These are phyloP conservation scores for Bovichtus diacanthus DNA, from an alignment of 2,797 vertebrate genomes.

Conservation along the genomic window DNA sequence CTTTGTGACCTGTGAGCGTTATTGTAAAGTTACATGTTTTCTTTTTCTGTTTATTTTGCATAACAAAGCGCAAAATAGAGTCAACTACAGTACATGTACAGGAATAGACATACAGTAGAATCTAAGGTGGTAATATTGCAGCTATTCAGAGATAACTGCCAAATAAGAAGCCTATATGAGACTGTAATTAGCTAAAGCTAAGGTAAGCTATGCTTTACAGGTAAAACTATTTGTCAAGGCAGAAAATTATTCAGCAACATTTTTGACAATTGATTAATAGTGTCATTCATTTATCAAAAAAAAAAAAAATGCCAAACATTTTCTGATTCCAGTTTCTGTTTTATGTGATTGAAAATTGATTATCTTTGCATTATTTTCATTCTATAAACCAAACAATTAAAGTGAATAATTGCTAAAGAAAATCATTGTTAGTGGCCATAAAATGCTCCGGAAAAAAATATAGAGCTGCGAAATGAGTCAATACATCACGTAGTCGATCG, in stretches of 20 bases:
- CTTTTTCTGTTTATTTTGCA: not conserved
- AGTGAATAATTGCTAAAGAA: not conserved
- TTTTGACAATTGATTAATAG: not conserved
- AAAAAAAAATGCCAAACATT: not conserved
- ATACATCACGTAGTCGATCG: not conserved
- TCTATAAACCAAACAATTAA: not conserved
- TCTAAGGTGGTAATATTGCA: not conserved
- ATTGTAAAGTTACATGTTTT: not conserved
- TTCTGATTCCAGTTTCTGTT: not conserved
- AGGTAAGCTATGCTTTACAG: not conserved
- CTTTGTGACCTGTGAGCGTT: not conserved
- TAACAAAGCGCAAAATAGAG: not conserved
- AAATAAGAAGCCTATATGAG: not conserved
- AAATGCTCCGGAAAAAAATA: not conserved
- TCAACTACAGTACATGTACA: not conserved
- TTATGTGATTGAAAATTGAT: not conserved
- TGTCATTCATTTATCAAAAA: not conserved
- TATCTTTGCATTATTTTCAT: not conserved
- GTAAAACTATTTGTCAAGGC: not conserved
- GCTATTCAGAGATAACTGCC: not conserved
- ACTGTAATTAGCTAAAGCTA: not conserved
- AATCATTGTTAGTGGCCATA: not conserved
- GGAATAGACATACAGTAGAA: not conserved
- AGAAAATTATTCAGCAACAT: not conserved
- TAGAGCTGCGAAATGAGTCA: not conserved